Conservation (phyloP, 2,113 vertebrate species). For the Neodontobutis hainanensis region DNA sequence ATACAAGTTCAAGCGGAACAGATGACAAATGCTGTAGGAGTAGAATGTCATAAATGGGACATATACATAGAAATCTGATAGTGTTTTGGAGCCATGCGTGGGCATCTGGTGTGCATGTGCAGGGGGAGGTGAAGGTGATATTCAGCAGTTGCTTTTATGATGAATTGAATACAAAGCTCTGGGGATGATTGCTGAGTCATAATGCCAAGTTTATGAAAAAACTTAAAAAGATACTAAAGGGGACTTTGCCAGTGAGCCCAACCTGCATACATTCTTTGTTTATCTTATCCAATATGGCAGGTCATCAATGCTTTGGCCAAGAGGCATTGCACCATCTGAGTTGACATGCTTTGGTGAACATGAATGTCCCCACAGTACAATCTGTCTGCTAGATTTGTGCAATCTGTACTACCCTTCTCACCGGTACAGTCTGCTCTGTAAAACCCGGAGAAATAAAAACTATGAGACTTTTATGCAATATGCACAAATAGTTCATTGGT, state of each 20-base stretch:
- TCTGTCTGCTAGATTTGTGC: constrained; percentile 31
- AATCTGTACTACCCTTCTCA: constrained; percentile 29
- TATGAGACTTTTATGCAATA: background rate
- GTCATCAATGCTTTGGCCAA: constrained; percentile 15
- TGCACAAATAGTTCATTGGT: constrained; percentile 14
- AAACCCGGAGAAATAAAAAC: constrained; percentile 33
- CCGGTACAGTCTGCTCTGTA: constrained; percentile 28
- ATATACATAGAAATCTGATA: constrained; percentile 27
- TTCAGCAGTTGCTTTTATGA: constrained; percentile 53
- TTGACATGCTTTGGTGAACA: constrained; percentile 18
- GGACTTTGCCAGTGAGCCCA: constrained; percentile 19
- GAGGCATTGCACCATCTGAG: constrained; percentile 33
- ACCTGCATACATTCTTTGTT: constrained; percentile 22
- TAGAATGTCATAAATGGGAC: constrained; percentile 36
- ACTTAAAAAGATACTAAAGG: background rate
- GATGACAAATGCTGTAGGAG: constrained; percentile 40
- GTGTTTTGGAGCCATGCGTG: constrained; percentile 34
- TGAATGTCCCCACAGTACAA: background rate
- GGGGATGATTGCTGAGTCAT: constrained; percentile 30
- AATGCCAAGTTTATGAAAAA: constrained; percentile 3
- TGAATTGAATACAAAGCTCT: constrained; percentile 40
- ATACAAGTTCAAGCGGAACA: constrained; percentile 8
- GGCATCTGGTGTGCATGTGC: constrained; percentile 43
- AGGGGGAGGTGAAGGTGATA: constrained; percentile 47
- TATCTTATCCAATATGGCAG: constrained; percentile 6